phyloP scores from a whole-genome alignment of 35 echinoderm and acorn worm genomes.

The Patiria miniata region DNA sequence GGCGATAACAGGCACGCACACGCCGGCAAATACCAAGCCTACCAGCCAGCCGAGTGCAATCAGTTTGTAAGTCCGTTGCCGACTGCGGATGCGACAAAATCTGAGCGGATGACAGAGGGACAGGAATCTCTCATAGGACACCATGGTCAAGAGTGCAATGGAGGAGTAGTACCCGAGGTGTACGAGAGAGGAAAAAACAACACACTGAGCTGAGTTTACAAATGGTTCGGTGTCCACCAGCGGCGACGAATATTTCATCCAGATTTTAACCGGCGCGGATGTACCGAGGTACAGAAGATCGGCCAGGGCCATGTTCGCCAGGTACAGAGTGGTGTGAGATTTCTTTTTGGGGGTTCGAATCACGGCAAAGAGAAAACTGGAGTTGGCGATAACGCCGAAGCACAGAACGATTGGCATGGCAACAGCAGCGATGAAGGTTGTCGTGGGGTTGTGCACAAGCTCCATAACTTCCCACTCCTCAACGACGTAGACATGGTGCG shows the following conservation, averaged over 20 bases:
- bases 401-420: conserved; percentile 78
- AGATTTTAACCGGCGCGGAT: conserved; percentile 47
- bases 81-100: conserved; percentile 61
- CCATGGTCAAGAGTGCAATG: conserved; percentile 58
- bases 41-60: conserved; percentile 65
- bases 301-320: conserved; percentile 79
- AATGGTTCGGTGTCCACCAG: conserved; percentile 33
- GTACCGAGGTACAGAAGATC: conserved; percentile 67
- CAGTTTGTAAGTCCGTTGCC: conserved; percentile 54
- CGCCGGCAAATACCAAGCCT: conserved; percentile 43
- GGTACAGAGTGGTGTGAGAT: conserved; percentile 81
- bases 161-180: conserved; percentile 54
- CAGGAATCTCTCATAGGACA: conserved; percentile 80
- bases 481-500: neutral
- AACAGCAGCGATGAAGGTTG: conserved; percentile 53
- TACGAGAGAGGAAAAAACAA: conserved; percentile 21
- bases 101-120: conserved; percentile 84
- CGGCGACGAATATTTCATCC: conserved; percentile 45
- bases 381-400: conserved; percentile 79
- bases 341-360: conserved; percentile 61
- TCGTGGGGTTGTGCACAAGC: neutral
- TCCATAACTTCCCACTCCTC: neutral
- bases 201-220: conserved; percentile 46
- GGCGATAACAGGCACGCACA: neutral
- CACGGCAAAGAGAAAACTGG: conserved; percentile 63